Base-by-base conservation (phyloP, 2,797 vertebrate genomes). In the Gymnodraco acuticeps region DNA sequence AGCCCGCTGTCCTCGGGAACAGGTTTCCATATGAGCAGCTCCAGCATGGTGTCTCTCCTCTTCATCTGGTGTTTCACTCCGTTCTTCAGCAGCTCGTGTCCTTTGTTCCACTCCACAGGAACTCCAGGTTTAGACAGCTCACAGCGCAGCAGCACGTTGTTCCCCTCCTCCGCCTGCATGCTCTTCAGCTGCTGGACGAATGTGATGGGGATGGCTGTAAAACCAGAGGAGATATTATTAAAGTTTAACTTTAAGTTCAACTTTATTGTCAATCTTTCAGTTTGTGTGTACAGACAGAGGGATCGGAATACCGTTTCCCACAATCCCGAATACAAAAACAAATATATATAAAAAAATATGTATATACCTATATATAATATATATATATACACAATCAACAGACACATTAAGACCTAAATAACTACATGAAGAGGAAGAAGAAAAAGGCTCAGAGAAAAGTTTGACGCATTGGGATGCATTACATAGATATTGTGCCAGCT, bases 1-100 rank as follows among this genome's bases (percentile, higher is more conserved):
- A 95, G 88, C 5, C 97, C 97, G 0, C 95, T 91, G 64, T 99
- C 98, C 47, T 95, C 95, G 10, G 93, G 89, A 33, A 89, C 84
- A 59, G 97, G 85, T 27, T 95, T 95, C 87, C 88, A 91, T 80
- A 99, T 94, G 41, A 96, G 66, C 51, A 99, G 95, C 87, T 98
- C 96, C 11, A 93, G 84, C 9, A 93, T 83, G 1, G 94, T 91
- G 38, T 96, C 95, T 53, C 96, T 93, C 55, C 65, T 95, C 59
- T 89, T 95, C 77, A 96, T 95, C 67, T 97, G 95, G 53, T 93
- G 93, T 75, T 95, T 97, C 20, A 92, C 85, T 0, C 92, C 90
- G 0, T 95, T 94, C 65, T 70, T 95, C 56, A 99, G 86, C 69
- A 84, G 90, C 55, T 96, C 87, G 0, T 95, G 64, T 3, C 74